Conservation (phyloP, 2,113 vertebrate species). For the Misgurnus mizolepis region DNA sequence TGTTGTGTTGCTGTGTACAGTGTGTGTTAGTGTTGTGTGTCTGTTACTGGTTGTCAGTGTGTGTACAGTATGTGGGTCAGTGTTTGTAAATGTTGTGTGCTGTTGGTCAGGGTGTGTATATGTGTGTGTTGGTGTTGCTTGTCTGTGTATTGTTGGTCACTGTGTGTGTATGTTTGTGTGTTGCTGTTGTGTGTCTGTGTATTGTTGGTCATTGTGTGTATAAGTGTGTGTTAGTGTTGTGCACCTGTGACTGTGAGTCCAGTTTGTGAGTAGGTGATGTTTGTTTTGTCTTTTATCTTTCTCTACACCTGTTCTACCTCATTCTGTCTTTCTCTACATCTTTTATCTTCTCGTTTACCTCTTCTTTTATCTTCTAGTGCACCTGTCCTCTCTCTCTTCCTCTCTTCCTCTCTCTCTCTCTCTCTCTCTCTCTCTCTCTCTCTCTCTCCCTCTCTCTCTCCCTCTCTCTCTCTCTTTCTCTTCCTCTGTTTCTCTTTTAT, state of each 20-base stretch:
- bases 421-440: not conserved
- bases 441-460: not conserved
- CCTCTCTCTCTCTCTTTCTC: slow-evolving; percentile 9
- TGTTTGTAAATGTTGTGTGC: too few relatives aligned
- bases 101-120: not conserved
- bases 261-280: slow-evolving; percentile 43
- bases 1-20: too few relatives aligned
- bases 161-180: not conserved
- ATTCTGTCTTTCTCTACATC: slow-evolving; percentile 49
- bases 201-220: not conserved
- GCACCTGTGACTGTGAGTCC: slow-evolving; percentile 47
- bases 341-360: slow-evolving; percentile 58
- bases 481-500: not conserved
- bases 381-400: slow-evolving; percentile 25
- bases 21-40: too few relatives aligned
- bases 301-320: slow-evolving; percentile 52
- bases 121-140: not conserved
- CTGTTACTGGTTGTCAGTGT: too few relatives aligned
- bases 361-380: slow-evolving; percentile 51
- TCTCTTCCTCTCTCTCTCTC: not conserved
- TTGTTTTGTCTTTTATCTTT: slow-evolving; percentile 55
- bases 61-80: too few relatives aligned
- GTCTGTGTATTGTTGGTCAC: not conserved
- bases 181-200: not conserved
- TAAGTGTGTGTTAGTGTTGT: not conserved